Base-by-base conservation (phyloP, 2,888 invertebrate genomes). In the Melitaea athalia region DNA sequence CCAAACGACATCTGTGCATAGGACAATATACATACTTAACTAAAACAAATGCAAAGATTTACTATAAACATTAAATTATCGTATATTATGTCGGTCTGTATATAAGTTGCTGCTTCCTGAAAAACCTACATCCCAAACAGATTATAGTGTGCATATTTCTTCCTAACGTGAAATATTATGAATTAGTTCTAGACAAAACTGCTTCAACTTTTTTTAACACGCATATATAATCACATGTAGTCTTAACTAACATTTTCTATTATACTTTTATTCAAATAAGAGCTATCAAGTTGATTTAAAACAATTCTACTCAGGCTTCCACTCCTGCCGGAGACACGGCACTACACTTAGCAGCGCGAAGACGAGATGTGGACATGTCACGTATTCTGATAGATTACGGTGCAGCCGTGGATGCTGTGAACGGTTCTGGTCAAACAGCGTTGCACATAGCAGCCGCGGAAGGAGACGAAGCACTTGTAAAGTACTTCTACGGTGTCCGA, bases 401-500 rank as follows among this genome's bases (percentile, higher is more conserved):
- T 49, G 97, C 98, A 8, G 95, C 95, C 73, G 97, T 99, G 69
- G 99, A 99, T 83, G 95, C 96, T 66, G 96, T 97, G 85, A 99
- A 99, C 85, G 96, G 97, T 5, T 97, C 98, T 69, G 99, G 99
- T 0, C 98, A 98, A 87, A 98, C 99, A 0, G 95, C 99, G 0
- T 91, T 99, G 61, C 99, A 99, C 85, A 97, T 99, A 76, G 98
- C 99, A 0, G 98, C 99, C 5, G 97, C 97, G 47, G 97, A 98
- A 83, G 99, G 99, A 0, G 99, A 99, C 83, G 99, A 99, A 82
- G 94, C 96, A 0, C 92, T 99, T 73, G 96, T 99, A 57, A 99
- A 99, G 87, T 98, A 98, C 88, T 97, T 99, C 86, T 98, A 98
- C 85, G 96, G 97, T 61, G 97, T 98, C 66, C 95, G 98, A 78